Evolutionary conservation across 2,797 vertebrate species (phyloP), one percentile per base, ranked within the genome.

Genomic region (Hipposideros larvatus): DNA sequence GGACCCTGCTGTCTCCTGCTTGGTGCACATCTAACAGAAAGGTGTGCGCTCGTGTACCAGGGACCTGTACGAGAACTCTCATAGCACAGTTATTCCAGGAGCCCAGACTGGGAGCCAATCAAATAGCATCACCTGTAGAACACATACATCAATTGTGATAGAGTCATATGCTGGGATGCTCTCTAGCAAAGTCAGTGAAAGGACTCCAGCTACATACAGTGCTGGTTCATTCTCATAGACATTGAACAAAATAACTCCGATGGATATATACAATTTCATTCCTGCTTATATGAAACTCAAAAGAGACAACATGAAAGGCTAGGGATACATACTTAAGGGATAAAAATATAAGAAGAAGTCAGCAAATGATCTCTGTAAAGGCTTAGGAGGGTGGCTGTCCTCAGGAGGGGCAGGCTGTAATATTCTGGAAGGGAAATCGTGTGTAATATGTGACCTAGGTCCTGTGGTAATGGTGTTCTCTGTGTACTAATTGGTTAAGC

Each of bases 211-310:
- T 34, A 24, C 22, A 37, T 24, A 22, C 4, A 48, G 21, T 2
- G 9, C 28, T 66, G 37, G 22, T 16, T 51, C 46, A n/a, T 63
- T 66, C 65, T 74, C 28, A n/a, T 41, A 41, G 70, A 63, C 34
- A 63, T 11, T 31, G 16, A 89, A 51, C 8, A 28, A 19, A 78
- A 71, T 21, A 71, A 51, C 9, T n/a, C 48, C 61, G 43, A 85
- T 65, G 51, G 59, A 48, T 26, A 43, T 26, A 37, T 7, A 51
- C 0, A 4, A 18, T 43, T 93, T 79, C 26, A 37, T 61, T 91
- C 43, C 59, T 75, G n/a, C 66, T 96, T 48, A 68, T 41, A 10
- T 18, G 28, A 91, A 84, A 11, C 55, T 75, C 41, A 87, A 87
- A 92, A 19, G 31, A 89, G 34, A 55, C n/a, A 53, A 66, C 77